Evolutionary conservation across 1,140 invertebrate genomes (phyloP), one percentile per base, ranked within the genome.

Genomic region (Drosophila albomicans): DNA sequence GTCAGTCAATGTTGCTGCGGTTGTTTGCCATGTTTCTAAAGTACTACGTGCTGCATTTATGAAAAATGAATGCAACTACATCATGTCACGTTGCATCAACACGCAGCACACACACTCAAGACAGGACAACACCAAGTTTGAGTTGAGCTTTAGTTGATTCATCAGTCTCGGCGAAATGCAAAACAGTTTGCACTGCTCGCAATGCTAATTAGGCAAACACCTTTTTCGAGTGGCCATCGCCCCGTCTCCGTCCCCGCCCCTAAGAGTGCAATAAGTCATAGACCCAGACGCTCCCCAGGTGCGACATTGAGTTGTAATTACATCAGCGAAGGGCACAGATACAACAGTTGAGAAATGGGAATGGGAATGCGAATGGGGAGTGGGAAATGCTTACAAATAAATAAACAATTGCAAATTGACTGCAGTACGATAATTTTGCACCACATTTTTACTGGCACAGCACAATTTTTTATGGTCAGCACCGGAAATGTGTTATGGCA

Each of bases 331-430:
- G 57, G 65, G 64, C 62, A 66, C 5, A 52, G 32, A 25, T 10
- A 59, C 20, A 25, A 25, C n/a, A 61, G 3, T 48, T 35, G 41
- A 11, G 13, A 49, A 54, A 13, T 52, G 28, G 5, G 51, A 15
- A 11, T 32, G 52, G 2, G 32, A 13, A 11, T 32, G 30, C 6
- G 32, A n/a, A 16, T 11, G 8, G 35, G 5, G 56, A 28, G 20
- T 8, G 10, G 15, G 41, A 13, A 48, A 49, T 51, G 69, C 59
- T 78, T 75, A 25, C 56, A 28, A 79, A 54, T 68, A 66, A 54
- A 58, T 65, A 73, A 84, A 58, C 56, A 77, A 80, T 69, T 66
- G 77, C 71, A 64, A 82, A 82, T 81, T 78, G 59, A 49, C 61
- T 62, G 28, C 48, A 11, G 8, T n/a, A 58, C 49, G 61, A 58